phyloP scores from a whole-genome alignment of 1,140 invertebrate species.

The Cataglyphis hispanica region DNA sequence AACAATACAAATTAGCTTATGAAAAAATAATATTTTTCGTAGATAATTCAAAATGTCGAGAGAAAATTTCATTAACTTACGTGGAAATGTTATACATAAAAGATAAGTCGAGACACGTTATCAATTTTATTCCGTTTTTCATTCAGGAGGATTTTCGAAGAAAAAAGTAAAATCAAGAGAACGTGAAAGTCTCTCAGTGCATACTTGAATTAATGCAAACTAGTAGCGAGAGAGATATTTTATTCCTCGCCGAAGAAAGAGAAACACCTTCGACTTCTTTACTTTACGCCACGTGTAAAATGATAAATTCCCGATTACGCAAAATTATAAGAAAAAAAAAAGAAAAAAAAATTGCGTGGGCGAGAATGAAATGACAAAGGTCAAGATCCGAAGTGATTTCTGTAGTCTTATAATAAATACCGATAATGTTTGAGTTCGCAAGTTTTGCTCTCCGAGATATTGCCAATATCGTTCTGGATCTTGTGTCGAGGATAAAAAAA shows the following conservation, averaged over 20 bases:
- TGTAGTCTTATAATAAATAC: conserved; percentile 2
- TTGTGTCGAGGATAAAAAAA: not conserved
- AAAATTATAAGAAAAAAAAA: not conserved
- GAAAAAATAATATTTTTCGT: not conserved
- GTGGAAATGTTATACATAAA: not conserved
- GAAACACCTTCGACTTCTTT: conserved; percentile 15
- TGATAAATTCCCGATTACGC: conserved; percentile 24
- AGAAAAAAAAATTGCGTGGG: not conserved
- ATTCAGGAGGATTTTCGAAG: conserved; percentile 26
- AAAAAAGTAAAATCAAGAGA: not conserved
- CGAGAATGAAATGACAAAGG: not conserved
- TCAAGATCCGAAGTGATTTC: not conserved
- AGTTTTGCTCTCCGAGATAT: not conserved
- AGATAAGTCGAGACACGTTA: not conserved
- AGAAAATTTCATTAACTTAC: not conserved
- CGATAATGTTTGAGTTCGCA: conserved; percentile 13
- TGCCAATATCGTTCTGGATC: conserved; percentile 4
- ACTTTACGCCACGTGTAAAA: not conserved
- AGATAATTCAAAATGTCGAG: not conserved
- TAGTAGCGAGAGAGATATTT: not conserved
- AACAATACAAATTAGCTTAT: not conserved
- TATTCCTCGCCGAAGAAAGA: not conserved
- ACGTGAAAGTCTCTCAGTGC: not conserved
- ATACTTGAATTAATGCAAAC: conserved; percentile 22
- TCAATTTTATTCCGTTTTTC: not conserved